Conservation (phyloP, 2,888 invertebrate species). For the Cerastis rubricosa region DNA sequence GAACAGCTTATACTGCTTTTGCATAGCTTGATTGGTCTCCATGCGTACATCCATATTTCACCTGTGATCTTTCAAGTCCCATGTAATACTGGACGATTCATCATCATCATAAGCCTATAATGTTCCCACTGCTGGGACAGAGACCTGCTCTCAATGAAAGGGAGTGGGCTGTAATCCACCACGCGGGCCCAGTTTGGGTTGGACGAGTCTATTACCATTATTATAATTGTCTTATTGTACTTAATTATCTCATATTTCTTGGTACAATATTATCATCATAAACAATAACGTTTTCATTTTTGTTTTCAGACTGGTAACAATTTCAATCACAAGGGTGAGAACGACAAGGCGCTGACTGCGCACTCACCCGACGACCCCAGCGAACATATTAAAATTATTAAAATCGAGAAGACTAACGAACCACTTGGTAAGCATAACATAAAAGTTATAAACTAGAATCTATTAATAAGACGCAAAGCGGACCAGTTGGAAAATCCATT, state of each 20-base stretch:
- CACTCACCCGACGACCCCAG: slow-evolving; percentile 88
- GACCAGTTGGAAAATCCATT: not conserved
- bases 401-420: slow-evolving; percentile 99
- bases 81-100: too few species aligned
- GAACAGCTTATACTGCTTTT: too few species aligned
- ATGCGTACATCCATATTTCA: not conserved
- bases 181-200: too few species aligned
- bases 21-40: too few species aligned
- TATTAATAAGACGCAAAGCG: not conserved
- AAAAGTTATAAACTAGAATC: not conserved
- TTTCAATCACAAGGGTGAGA: slow-evolving; percentile 81
- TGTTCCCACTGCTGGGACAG: too few species aligned
- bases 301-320: slow-evolving; percentile 85
- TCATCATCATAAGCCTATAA: too few species aligned
- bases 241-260: not conserved
- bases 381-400: slow-evolving; percentile 97
- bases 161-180: too few species aligned
- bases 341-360: slow-evolving; percentile 78
- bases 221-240: too few species aligned
- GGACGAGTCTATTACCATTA: not conserved
- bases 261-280: not conserved
- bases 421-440: slow-evolving; percentile 92
- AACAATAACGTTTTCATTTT: not conserved
- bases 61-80: not conserved
- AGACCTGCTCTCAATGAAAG: too few species aligned